These are phyloP conservation scores for Bolinopsis microptera DNA, from an alignment of 37 sponge, comb jelly and placozoan species.

Conservation along the genomic window DNA sequence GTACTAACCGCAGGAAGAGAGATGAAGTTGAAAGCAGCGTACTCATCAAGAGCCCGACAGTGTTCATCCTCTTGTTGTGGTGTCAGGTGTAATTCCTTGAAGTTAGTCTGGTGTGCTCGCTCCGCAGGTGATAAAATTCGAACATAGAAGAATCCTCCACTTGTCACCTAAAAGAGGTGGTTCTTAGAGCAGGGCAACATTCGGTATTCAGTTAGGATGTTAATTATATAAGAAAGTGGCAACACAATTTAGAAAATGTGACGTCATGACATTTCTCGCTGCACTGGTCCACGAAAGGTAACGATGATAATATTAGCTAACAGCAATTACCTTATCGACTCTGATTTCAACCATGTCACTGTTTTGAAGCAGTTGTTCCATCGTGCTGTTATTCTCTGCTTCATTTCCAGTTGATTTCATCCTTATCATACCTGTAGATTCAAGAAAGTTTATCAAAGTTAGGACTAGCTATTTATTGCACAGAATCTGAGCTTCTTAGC, in stretches of 20 bases:
- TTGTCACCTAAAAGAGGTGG: background rate
- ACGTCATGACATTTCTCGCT: too few species aligned
- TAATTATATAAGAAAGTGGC: too few species aligned
- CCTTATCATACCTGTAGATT: too few species aligned
- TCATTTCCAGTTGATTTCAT: too few species aligned
- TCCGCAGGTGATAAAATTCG: background rate
- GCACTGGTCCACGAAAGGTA: too few species aligned
- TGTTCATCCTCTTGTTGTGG: background rate
- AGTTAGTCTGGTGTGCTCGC: background rate
- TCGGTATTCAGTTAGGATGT: too few species aligned
- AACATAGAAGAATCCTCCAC: background rate
- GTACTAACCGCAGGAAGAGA: background rate
- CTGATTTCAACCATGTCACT: background rate
- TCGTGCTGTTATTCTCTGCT: background rate
- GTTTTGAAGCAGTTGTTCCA: background rate
- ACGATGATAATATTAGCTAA: too few species aligned
- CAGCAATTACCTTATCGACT: conserved; percentile 10
- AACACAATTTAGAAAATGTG: too few species aligned
- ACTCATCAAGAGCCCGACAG: background rate
- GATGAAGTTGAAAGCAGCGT: background rate
- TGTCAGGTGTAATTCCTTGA: background rate
- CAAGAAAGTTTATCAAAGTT: too few species aligned
- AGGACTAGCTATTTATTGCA: too few species aligned
- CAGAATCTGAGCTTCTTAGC: too few species aligned
- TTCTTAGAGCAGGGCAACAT: too few species aligned